A percentile compares a stretch with the other conserved stretches of the same genome.
Conservation (phyloP, 2,797 vertebrate species). For the Allobates femoralis region DNA sequence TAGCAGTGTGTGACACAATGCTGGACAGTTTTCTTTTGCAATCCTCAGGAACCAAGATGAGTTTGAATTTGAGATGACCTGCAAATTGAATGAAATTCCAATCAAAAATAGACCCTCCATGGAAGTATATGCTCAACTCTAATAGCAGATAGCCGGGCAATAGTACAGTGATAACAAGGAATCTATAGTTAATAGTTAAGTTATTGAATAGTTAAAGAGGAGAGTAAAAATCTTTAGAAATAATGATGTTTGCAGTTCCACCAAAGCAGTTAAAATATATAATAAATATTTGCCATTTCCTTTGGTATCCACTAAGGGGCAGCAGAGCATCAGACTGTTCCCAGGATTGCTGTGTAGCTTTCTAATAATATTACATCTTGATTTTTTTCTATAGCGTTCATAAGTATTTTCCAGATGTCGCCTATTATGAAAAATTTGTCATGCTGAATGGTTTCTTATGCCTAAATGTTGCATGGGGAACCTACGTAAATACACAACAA, state of each 20-base stretch:
- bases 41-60: too few relatives aligned
- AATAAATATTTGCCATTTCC: slow-evolving; percentile 2
- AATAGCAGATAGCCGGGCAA: too few relatives aligned
- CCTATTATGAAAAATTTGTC: neutral
- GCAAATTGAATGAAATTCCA: too few relatives aligned
- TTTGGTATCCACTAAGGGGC: slow-evolving; percentile 38
- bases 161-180: too few relatives aligned
- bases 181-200: neutral
- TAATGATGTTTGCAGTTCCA: neutral
- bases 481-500: neutral
- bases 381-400: neutral
- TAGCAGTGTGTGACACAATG: too few relatives aligned
- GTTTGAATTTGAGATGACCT: too few relatives aligned
- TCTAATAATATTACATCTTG: neutral
- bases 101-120: too few relatives aligned
- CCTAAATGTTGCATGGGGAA: neutral
- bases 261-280: neutral
- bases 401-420: neutral
- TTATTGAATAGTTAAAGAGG: neutral
- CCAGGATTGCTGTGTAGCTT: neutral
- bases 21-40: too few relatives aligned
- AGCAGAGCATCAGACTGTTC: slow-evolving; percentile 44
- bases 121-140: too few relatives aligned
- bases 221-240: neutral
- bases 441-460: neutral